phyloP scores from a whole-genome alignment of 2,797 vertebrate genomes.

The Smutsia gigantea region DNA sequence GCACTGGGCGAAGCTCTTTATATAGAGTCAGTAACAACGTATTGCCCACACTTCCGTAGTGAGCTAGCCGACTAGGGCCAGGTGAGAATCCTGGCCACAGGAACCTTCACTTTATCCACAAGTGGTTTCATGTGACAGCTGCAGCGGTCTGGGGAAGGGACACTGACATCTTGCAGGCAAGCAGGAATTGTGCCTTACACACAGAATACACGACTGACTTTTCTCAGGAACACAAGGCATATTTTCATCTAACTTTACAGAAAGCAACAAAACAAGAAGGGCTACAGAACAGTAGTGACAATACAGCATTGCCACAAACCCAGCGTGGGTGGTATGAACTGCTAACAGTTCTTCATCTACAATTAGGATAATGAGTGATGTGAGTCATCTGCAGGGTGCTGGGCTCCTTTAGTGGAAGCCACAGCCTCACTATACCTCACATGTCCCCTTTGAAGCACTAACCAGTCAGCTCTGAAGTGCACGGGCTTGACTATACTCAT shows the following conservation, averaged over 20 bases:
- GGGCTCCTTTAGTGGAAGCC: not conserved
- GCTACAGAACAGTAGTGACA: not conserved
- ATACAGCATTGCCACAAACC: not conserved
- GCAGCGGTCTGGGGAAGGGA: not conserved
- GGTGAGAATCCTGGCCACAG: too few species aligned
- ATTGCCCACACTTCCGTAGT: too few species aligned
- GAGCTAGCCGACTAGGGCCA: too few species aligned
- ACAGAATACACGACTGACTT: not conserved
- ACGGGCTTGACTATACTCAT: not conserved
- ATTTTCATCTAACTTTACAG: constrained; percentile 3
- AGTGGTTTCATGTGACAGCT: not conserved
- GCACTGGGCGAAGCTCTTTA: too few species aligned
- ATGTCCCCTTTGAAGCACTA: not conserved
- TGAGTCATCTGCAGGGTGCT: not conserved
- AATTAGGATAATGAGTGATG: not conserved
- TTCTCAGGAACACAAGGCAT: not conserved
- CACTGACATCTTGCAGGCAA: not conserved
- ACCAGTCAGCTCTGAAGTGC: not conserved
- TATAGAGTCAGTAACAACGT: too few species aligned
- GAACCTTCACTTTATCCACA: too few species aligned
- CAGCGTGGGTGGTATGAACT: not conserved
- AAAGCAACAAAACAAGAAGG: constrained; percentile 43
- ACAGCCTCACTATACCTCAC: not conserved
- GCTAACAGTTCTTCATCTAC: not conserved
- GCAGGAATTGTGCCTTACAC: not conserved